These are phyloP conservation scores for Papilio elwesi DNA, from an alignment of 2,888 invertebrate genomes.

Conservation along the genomic window DNA sequence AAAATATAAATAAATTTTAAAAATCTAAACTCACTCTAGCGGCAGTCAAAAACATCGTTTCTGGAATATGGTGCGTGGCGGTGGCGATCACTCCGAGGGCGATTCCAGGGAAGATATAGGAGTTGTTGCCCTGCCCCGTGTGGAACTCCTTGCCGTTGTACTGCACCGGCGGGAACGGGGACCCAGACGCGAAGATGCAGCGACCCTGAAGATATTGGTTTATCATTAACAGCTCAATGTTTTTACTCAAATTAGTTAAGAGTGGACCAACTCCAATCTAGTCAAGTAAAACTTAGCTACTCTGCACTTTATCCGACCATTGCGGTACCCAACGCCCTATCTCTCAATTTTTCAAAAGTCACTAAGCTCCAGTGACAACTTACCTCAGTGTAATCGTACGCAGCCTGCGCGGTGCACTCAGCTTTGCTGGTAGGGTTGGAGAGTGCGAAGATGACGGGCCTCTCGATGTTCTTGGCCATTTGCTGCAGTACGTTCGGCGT, in stretches of 20 bases:
- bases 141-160: constrained; percentile 91
- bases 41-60: constrained; percentile 96
- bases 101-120: constrained; percentile 98
- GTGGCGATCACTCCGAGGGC: constrained; percentile 97
- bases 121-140: constrained; percentile 99
- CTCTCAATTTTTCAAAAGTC: too few species aligned
- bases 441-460: constrained; percentile 97
- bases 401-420: constrained; percentile 98
- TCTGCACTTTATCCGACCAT: too few species aligned
- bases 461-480: constrained; percentile 94
- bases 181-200: constrained; percentile 97
- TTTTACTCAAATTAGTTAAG: too few species aligned
- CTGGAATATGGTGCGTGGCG: constrained; percentile 96
- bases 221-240: too few species aligned
- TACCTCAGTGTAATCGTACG: constrained; percentile 95
- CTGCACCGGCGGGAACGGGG: constrained; percentile 95
- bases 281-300: too few species aligned
- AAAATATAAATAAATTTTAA: too few species aligned
- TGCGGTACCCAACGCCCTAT: too few species aligned
- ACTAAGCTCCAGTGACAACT: constrained; percentile 50
- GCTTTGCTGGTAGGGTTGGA: constrained; percentile 99
- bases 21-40: constrained; percentile 91
- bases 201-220: constrained; percentile 87
- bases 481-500: constrained; percentile 92
- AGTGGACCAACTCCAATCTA: too few species aligned